A percentile compares a stretch with the other conserved stretches of the same genome.
phyloP scores from a whole-genome alignment of 2,797 vertebrate species.

The Chrysocyon brachyurus region DNA sequence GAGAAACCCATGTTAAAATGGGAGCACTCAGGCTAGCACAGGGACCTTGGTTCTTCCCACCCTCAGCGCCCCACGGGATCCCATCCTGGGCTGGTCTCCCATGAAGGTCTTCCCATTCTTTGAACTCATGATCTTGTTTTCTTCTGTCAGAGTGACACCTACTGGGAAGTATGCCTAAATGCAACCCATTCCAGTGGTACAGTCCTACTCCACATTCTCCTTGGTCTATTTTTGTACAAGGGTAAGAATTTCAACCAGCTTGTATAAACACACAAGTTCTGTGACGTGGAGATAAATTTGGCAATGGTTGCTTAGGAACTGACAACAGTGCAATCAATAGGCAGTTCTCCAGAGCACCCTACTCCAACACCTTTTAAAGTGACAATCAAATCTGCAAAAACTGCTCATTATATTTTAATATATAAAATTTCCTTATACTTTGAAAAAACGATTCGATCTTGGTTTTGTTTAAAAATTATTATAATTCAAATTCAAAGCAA shows the following conservation, averaged over 20 bases:
- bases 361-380: constrained; percentile 79
- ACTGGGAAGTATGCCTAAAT: constrained; percentile 64
- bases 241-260: constrained; percentile 85
- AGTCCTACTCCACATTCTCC: constrained; percentile 17
- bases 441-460: constrained; percentile 53
- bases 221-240: constrained; percentile 83
- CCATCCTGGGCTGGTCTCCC: not conserved
- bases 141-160: constrained; percentile 79
- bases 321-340: constrained; percentile 87
- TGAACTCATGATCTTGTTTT: not conserved
- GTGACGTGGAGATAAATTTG: constrained; percentile 85
- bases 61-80: no score
- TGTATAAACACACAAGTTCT: constrained; percentile 76
- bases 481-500: constrained; percentile 50
- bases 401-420: constrained; percentile 72
- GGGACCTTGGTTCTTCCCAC: not conserved
- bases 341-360: constrained; percentile 72
- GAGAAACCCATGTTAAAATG: not conserved
- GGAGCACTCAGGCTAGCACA: not conserved
- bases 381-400: constrained; percentile 75
- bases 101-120: not conserved
- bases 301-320: constrained; percentile 87
- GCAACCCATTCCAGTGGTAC: not conserved
- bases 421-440: constrained; percentile 55
- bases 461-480: constrained; percentile 49